A percentile compares a stretch with the other conserved stretches of the same genome.
Evolutionary conservation across 1,140 invertebrate species (phyloP).

Genomic region (Vanessa atalanta): DNA sequence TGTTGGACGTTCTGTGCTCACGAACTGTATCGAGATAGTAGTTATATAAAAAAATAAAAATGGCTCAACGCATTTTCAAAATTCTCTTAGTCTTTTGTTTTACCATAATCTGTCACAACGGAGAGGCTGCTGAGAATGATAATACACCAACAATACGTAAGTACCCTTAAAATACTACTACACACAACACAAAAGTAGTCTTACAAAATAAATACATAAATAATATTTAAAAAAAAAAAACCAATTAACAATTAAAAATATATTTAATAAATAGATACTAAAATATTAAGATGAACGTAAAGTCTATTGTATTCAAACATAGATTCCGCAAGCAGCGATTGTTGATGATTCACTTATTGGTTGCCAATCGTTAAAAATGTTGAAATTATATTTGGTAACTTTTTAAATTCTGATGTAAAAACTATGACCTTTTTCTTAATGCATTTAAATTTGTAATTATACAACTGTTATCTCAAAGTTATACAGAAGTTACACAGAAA

Average conservation of each 20-base stretch:
- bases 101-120: slow-evolving; percentile 56
- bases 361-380: slow-evolving; percentile 35
- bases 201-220: slow-evolving; percentile 12
- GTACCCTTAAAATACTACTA: slow-evolving; percentile 38
- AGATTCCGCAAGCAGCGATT: slow-evolving; percentile 24
- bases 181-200: slow-evolving; percentile 58
- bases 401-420: slow-evolving; percentile 50
- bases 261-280: background rate
- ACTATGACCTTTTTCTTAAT: slow-evolving; percentile 47
- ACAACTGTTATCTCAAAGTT: background rate
- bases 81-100: slow-evolving; percentile 58
- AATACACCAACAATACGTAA: slow-evolving; percentile 59
- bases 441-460: slow-evolving; percentile 42
- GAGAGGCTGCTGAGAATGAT: slow-evolving; percentile 63
- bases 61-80: slow-evolving; percentile 56
- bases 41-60: slow-evolving; percentile 43
- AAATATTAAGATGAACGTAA: background rate
- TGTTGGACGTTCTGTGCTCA: slow-evolving; percentile 34
- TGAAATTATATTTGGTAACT: slow-evolving; percentile 51
- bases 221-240: background rate
- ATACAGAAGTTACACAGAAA: too few species aligned
- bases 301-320: slow-evolving; percentile 34
- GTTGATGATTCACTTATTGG: slow-evolving; percentile 29
- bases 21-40: slow-evolving; percentile 30
- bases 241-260: background rate